Percentiles rank a stretch among this genome's conserved stretches.
These are phyloP conservation scores for Pseudopleuronectes americanus DNA, from an alignment of 2,797 vertebrate genomes.

Conservation along the genomic window DNA sequence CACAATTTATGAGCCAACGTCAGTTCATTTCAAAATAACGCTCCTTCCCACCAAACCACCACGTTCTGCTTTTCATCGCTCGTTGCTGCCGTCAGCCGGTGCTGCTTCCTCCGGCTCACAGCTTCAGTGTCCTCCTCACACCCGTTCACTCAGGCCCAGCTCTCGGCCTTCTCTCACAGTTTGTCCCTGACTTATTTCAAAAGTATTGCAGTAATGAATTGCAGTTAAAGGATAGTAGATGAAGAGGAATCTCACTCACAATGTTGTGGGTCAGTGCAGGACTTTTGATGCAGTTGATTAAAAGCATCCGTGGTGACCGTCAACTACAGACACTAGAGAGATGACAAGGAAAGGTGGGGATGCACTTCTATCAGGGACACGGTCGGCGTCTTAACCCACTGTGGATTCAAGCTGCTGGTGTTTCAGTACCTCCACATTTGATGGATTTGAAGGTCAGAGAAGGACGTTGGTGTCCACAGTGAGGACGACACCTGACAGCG, in stretches of 20 bases:
- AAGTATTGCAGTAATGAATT: not conserved
- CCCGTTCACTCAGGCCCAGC: not conserved
- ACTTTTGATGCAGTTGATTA: too few relatives aligned
- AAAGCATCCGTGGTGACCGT: too few relatives aligned
- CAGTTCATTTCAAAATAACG: not conserved
- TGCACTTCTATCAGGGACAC: too few relatives aligned
- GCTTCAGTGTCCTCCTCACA: not conserved
- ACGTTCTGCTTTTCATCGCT: not conserved
- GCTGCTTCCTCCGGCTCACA: not conserved
- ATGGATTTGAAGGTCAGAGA: not conserved
- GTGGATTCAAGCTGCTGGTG: too few relatives aligned
- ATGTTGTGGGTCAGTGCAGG: too few relatives aligned
- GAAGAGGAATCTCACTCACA: too few relatives aligned
- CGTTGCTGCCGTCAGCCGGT: not conserved
- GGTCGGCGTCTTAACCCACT: too few relatives aligned
- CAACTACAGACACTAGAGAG: too few relatives aligned
- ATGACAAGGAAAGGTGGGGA: too few relatives aligned
- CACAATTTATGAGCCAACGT: conserved; percentile 8
- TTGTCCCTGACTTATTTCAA: not conserved
- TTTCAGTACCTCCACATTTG: too few relatives aligned
- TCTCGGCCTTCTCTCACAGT: not conserved
- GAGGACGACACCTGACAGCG: not conserved
- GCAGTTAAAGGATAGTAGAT: too few relatives aligned
- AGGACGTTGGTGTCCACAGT: not conserved
- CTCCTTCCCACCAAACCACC: not conserved